Percentiles rank a stretch among this genome's conserved stretches.
These are phyloP conservation scores for Delichon dasypus DNA, from an alignment of 2,797 vertebrate species.

Conservation along the genomic window DNA sequence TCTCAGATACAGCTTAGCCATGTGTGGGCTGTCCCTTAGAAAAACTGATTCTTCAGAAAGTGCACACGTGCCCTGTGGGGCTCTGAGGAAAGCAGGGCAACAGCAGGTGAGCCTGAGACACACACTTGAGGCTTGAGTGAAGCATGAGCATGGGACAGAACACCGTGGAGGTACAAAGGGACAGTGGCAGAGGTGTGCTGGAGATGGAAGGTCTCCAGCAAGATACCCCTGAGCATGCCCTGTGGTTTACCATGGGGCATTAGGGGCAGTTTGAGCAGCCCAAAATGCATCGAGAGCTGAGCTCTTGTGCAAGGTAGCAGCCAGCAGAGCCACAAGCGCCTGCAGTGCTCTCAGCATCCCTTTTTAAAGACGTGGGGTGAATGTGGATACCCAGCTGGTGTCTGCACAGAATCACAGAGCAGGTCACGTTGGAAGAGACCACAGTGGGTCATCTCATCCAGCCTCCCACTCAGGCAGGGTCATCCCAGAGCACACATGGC, in stretches of 20 bases:
- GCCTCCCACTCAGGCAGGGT: not conserved
- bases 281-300: not conserved
- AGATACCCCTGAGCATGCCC: not conserved
- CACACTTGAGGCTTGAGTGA: not conserved
- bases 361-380: not conserved
- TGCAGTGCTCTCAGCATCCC: not conserved
- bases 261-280: not conserved
- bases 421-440: not conserved
- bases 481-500: not conserved
- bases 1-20: not conserved
- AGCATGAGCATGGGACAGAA: not conserved
- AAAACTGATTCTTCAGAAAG: not conserved
- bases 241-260: not conserved
- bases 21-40: not conserved
- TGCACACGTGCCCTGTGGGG: not conserved
- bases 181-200: not conserved
- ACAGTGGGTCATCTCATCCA: not conserved
- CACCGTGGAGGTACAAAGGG: not conserved
- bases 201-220: not conserved
- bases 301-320: not conserved
- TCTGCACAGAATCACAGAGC: not conserved
- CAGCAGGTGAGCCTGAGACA: not conserved
- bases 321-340: not conserved
- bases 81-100: not conserved
- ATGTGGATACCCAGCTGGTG: not conserved